Evolutionary conservation across 2,888 invertebrate genomes (phyloP), one percentile per base, ranked within the genome.

Genomic region (Ormyrus labotus): DNA sequence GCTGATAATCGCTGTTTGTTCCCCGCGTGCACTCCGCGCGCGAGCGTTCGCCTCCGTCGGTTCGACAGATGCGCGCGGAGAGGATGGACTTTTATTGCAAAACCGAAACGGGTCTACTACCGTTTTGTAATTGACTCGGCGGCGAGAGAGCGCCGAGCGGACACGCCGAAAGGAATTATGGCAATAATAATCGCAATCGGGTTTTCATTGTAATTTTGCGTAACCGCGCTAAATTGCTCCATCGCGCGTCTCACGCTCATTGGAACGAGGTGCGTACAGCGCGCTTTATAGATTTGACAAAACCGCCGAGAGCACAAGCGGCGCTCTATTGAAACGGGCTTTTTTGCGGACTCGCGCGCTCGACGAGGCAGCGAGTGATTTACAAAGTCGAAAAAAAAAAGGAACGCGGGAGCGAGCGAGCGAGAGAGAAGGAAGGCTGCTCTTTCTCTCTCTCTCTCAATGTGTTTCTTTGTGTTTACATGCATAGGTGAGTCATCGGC

Each of bases 401-500:
- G 63, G 68, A 64, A 45, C 68, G 9, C 34, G 34, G 34, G 34
- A 34, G 34, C 34, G 34, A 34, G 3, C 34, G 34, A 34, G 34
- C 34, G 34, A 34, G 34, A 34, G 34, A 34, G 34, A 34, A 34
- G 4, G 34, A 34, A 34, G 34, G 34, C 34, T 34, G 34, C 34
- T 34, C 34, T 34, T 3, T 34, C 34, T 34, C 34, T 34, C 34
- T 34, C 55, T 61, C 69, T 55, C 58, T 63, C 57, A 63, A 73
- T 73, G 73, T 67, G 58, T 57, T 79, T 79, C 78, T 79, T 74
- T 79, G 69, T 79, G 70, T 70, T 75, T 75, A 75, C 70, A 74
- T 50, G 64, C 69, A 19, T 55, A 55, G n/a, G 53, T 70, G 70
- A 70, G 80, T 80, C 80, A 80, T 75, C 75, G 71, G 60, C 48